Conservation (phyloP, 1,140 invertebrate species). For the Ectropis grisescens region DNA sequence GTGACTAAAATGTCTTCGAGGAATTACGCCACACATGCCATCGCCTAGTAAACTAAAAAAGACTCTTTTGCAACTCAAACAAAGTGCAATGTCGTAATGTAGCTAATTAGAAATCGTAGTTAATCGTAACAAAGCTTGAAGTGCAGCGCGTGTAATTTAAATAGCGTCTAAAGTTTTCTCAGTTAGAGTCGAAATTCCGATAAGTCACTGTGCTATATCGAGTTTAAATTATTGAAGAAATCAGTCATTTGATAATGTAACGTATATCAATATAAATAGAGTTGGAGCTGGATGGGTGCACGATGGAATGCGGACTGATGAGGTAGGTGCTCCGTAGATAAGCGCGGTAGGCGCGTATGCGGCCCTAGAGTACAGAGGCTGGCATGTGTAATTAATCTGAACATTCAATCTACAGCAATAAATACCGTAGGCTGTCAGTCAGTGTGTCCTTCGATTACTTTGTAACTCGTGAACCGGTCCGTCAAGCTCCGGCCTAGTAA, state of each 20-base stretch:
- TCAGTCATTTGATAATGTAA: constrained; percentile 29
- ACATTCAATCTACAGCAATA: constrained; percentile 41
- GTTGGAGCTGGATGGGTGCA: constrained; percentile 22
- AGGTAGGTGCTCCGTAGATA: too few species aligned
- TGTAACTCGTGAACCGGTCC: constrained; percentile 25
- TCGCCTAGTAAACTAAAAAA: constrained; percentile 22
- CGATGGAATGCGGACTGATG: constrained; percentile 29
- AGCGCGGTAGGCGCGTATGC: constrained; percentile 18
- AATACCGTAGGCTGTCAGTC: constrained; percentile 30
- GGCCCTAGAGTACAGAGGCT: constrained; percentile 13
- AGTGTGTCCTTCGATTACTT: constrained; percentile 36
- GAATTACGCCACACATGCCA: constrained; percentile 30
- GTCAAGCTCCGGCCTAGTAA: constrained; percentile 20
- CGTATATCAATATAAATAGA: constrained; percentile 23
- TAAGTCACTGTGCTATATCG: constrained; percentile 24
- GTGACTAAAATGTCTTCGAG: constrained; percentile 43
- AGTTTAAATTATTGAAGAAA: constrained; percentile 41
- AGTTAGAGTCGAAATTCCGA: constrained; percentile 39
- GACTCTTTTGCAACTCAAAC: constrained; percentile 23
- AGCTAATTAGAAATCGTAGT: constrained; percentile 37
- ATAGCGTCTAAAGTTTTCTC: constrained; percentile 25
- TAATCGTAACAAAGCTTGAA: constrained; percentile 21
- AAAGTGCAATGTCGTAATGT: constrained; percentile 31
- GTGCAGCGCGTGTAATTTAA: constrained; percentile 15
- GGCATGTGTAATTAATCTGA: constrained; percentile 38